phyloP scores from a whole-genome alignment of 2,888 invertebrate genomes.

The Drosophila colorata region DNA sequence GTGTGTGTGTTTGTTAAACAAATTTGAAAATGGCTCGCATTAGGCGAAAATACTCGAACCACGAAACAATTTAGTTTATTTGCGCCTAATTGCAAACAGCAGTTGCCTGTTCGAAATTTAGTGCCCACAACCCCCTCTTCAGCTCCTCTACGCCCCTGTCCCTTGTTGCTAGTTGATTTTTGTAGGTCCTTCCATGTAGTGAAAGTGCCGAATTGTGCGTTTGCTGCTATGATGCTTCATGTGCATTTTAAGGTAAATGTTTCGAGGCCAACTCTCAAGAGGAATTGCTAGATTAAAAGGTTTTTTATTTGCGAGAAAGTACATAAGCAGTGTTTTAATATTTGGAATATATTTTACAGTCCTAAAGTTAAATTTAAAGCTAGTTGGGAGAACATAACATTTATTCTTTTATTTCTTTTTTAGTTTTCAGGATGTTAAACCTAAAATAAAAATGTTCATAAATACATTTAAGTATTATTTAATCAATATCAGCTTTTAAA shows the following conservation, averaged over 20 bases:
- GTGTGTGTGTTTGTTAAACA: slow-evolving; percentile 31
- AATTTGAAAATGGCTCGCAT: slow-evolving; percentile 52
- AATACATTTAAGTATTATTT: no score
- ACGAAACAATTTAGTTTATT: slow-evolving; percentile 76
- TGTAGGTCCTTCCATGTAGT: neutral
- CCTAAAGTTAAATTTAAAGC: no score
- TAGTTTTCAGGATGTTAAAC: no score
- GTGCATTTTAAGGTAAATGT: neutral
- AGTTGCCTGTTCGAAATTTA: slow-evolving; percentile 33
- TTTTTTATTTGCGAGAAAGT: neutral
- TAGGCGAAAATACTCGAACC: slow-evolving; percentile 39
- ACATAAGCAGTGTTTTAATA: no score
- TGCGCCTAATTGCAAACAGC: slow-evolving; percentile 62
- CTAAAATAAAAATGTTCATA: no score
- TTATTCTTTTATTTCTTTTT: no score
- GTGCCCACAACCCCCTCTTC: slow-evolving; percentile 3
- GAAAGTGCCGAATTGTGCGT: slow-evolving; percentile 10
- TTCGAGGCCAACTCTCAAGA: neutral
- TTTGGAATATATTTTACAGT: no score
- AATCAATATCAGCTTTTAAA: no score
- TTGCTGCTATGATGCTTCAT: neutral
- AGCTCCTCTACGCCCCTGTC: neutral
- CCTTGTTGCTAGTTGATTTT: neutral
- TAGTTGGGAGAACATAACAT: no score
- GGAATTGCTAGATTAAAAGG: no score